Base-by-base conservation (phyloP, 1,140 invertebrate genomes). In the Diachasma alloeum region DNA sequence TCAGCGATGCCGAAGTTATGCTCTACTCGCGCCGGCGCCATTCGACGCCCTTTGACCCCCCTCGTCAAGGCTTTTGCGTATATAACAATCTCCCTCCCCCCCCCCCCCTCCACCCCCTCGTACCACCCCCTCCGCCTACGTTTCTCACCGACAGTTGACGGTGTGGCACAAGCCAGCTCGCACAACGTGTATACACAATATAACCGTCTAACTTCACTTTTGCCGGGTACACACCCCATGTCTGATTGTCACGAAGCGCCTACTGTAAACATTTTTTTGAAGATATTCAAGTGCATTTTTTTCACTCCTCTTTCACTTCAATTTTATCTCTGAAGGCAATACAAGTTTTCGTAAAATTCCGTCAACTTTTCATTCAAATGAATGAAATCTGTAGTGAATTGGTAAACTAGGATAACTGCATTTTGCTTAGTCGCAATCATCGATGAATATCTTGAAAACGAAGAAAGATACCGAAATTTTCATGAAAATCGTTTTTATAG, bases 1-100 rank as follows among this genome's bases (percentile, higher is more conserved):
- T 87, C 83, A 39, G 66, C 36, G n/a, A 68, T 37, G 81, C 86
- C 81, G 84, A 77, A 85, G 84, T 86, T 83, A 83, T 83, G 83
- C 84, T 84, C 82, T 19, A 44, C 24, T 71, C 31, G 74, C 75
- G 69, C 59, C 72, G 66, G 76, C 76, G 76, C 75, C 17, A 76
- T 70, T 66, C 31, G 36, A 37, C 46, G 67, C 66, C 31, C 17
- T 70, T 70, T 46, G 36, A 71, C 69, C 44, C 67, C 74, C 74
- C 44, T 24, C 74, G 63, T 68, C 36, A 37, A 68, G 31, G 39
- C 24, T 56, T 72, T 72, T 63, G 22, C 59, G 22, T 63, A 63
- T 63, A 63, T 63, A 63, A 63, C 59, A 63, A 63, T 31, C 24
- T 8, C 22, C 59, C 59, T 63, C 59, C 11, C 22, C 11, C 59